Base-by-base conservation (phyloP, 2,797 vertebrate genomes). In the Gastrophryne carolinensis region DNA sequence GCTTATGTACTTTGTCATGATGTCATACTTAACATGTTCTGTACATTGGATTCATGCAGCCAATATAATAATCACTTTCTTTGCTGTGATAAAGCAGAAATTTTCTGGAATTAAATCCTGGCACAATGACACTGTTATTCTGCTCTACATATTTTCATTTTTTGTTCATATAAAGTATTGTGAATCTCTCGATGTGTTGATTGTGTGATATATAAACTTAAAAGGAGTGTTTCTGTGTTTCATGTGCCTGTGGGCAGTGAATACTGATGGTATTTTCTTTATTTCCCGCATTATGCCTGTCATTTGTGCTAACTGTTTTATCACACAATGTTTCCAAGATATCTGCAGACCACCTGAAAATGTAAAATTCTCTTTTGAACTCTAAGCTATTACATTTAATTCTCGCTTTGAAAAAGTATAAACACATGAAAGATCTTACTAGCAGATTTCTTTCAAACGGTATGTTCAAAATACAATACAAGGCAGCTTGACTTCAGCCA, bases 341-440 rank as follows among this genome's bases (percentile, higher is more conserved):
- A 41, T 72, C 69, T 72, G 69, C 56, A 17, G 29, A 23, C 69
- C 69, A 72, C 69, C 69, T 72, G 69, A 29, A 72, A 50, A 72
- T 62, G 69, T 61, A 17, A 34, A 61, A 13, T 19, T 52, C 15
- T 26, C 54, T 61, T 72, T 72, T 72, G 69, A 72, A 61, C 56
- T 72, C 5, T 17, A 11, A 34, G 37, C 39, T 47, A 50, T 72
- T 60, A 49, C 21, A 50, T 52, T 26, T 21, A 70, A 70, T 57
- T 30, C 39, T 58, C 17, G n/a, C 17, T 72, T 30, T 57, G 52
- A 21, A 19, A 26, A 56, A 69, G 35, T 39, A 41, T 41, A 24
- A 9, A 68, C 65, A 68, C 32, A 37, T 67, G 35, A 11, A 69
- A 21, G 1, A 68, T 39, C 50, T 54, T 4, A 39, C 39, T 15